Base-by-base conservation (phyloP, 30 jellyfish, hydroid and myxozoan genomes). In the Pseudorhiza aurosa region DNA sequence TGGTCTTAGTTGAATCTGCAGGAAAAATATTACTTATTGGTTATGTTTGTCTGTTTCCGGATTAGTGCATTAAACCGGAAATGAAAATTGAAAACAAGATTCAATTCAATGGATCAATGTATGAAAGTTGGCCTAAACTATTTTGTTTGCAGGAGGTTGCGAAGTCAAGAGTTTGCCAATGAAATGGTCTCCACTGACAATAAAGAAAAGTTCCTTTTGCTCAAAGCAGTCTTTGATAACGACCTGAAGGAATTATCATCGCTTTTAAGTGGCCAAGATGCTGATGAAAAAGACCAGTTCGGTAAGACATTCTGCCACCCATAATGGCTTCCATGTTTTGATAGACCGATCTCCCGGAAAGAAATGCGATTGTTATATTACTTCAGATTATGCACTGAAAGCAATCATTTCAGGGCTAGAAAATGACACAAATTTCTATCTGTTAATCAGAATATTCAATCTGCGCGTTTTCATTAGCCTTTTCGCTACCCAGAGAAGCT, bases 141-240 rank as follows among this genome's bases (percentile, higher is more conserved):
- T n/a, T n/a, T n/a, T n/a, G n/a, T n/a, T n/a, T n/a, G n/a, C n/a
- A n/a, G n/a, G n/a, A n/a, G n/a, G n/a, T n/a, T n/a, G n/a, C n/a
- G n/a, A n/a, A n/a, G n/a, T n/a, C n/a, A n/a, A n/a, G n/a, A n/a
- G n/a, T n/a, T n/a, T 12, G 50, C 7, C 10, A 39, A 5, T 5
- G 50, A 47, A 24, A 77, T 77, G 89, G 89, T 64, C 45, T 40
- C 69, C 8, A 77, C 67, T 17, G 94, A 82, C 21, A 82, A 43
- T 29, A 82, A 58, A 62, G 87, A 82, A 58, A 15, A 18, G 4
- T 76, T 86, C 64, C 96, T 85, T 1, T n/a, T 92, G 50, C 97
- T 87, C 5, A 74, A 73, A 80, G 96, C 98, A 25, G 95, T 85
- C 42, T 92, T 92, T 59, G 87, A 85, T 10, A 80, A 85, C 25